Conservation (phyloP, 2,888 invertebrate species). For the Epirrhoe alternata region DNA sequence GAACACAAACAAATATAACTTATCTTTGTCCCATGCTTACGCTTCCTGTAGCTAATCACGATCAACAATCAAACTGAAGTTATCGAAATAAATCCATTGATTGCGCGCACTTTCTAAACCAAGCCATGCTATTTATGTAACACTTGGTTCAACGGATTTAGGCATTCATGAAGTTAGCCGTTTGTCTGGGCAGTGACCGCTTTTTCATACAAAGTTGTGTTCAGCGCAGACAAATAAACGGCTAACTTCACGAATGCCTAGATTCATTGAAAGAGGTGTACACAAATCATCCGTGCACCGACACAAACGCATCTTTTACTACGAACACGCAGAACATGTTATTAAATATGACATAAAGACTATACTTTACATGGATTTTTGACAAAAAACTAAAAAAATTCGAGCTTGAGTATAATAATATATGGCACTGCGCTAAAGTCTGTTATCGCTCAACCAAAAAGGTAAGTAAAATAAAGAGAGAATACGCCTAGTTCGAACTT, state of each 20-base stretch:
- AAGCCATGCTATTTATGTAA: slow-evolving; percentile 7
- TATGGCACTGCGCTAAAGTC: neutral
- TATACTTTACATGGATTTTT: neutral
- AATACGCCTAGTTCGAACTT: no score
- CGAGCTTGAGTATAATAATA: neutral
- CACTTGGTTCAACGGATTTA: no score
- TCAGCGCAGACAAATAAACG: no score
- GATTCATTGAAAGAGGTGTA: neutral
- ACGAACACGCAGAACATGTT: neutral
- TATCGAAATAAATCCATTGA: slow-evolving; percentile 12
- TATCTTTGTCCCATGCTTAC: neutral
- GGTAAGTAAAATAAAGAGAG: no score
- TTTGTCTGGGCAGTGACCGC: no score
- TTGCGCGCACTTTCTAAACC: slow-evolving; percentile 20
- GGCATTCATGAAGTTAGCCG: no score
- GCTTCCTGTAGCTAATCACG: slow-evolving; percentile 4
- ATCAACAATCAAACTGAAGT: slow-evolving; percentile 10
- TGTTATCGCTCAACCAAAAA: no score
- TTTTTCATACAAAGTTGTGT: no score
- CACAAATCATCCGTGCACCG: neutral
- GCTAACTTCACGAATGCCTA: no score
- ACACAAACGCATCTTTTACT: neutral
- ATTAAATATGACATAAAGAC: neutral
- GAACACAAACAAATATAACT: neutral
- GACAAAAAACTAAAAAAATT: neutral